These are phyloP conservation scores for Hemibagrus wyckioides DNA, from an alignment of 2,113 vertebrate species.

Conservation along the genomic window DNA sequence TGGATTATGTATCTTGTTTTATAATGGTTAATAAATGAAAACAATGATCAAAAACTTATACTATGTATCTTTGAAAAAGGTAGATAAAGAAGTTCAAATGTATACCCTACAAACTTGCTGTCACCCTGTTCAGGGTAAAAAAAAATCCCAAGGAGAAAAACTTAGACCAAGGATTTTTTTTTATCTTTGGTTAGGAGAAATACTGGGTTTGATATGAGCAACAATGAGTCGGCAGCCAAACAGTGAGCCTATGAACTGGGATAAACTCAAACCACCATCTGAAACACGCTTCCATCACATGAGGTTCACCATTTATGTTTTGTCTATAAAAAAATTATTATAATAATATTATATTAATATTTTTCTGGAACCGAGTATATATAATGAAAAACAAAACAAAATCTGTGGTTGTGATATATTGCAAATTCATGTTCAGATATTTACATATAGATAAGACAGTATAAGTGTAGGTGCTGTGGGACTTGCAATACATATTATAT, in stretches of 20 bases:
- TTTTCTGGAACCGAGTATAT: slow-evolving; percentile 30
- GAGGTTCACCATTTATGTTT: slow-evolving; percentile 49
- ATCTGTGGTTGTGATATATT: slow-evolving; percentile 15
- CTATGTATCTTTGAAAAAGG: neutral
- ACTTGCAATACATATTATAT: slow-evolving; percentile 33
- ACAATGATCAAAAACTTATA: neutral
- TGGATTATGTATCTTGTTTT: neutral
- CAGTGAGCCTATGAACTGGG: slow-evolving; percentile 65
- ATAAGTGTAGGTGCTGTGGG: slow-evolving; percentile 8
- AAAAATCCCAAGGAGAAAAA: slow-evolving; percentile 14
- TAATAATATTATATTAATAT: slow-evolving; percentile 42
- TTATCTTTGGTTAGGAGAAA: slow-evolving; percentile 63
- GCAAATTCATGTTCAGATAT: slow-evolving; percentile 9
- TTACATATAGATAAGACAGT: neutral
- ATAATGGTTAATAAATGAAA: slow-evolving; percentile 45
- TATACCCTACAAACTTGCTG: neutral
- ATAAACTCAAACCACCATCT: slow-evolving; percentile 58
- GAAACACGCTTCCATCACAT: slow-evolving; percentile 63
- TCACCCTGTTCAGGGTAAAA: neutral
- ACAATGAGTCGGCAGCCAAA: slow-evolving; percentile 74
- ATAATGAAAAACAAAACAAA: slow-evolving; percentile 24
- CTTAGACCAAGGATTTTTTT: slow-evolving; percentile 52
- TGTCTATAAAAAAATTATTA: slow-evolving; percentile 47
- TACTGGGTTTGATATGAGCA: slow-evolving; percentile 74
- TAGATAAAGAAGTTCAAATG: neutral